Conservation (phyloP, 2,797 vertebrate species). For the Meda fulgida region DNA sequence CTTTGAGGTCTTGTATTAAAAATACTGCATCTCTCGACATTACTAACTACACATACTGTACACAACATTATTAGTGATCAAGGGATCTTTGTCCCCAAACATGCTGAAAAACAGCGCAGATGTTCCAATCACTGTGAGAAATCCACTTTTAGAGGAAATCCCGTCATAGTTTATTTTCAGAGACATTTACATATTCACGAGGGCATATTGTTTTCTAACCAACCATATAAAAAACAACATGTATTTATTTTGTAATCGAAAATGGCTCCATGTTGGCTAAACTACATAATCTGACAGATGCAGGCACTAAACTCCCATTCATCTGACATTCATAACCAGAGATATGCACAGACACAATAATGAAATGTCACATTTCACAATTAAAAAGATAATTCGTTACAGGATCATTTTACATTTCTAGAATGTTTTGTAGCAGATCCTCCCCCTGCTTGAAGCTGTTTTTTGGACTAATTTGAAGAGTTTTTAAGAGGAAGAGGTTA, state of each 20-base stretch:
- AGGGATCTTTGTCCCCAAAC: not conserved
- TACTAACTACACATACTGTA: not conserved
- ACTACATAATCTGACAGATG: not conserved
- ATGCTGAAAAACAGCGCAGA: not conserved
- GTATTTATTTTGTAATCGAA: not conserved
- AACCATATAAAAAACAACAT: conserved; percentile 5
- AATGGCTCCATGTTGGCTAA: not conserved
- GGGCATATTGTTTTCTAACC: not conserved
- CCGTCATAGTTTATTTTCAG: not conserved
- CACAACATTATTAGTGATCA: not conserved
- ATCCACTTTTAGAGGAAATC: not conserved
- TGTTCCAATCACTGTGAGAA: not conserved
- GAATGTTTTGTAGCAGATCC: not conserved
- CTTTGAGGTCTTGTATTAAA: not conserved
- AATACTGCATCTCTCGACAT: not conserved
- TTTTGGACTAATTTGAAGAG: not conserved
- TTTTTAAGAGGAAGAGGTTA: not conserved
- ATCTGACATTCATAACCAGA: not conserved
- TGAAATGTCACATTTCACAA: not conserved
- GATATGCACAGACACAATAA: conserved; percentile 8
- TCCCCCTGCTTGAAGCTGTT: not conserved
- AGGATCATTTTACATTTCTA: not conserved
- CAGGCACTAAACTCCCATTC: conserved; percentile 9
- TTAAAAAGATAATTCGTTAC: not conserved
- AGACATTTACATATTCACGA: not conserved